Conservation (phyloP, 2,888 invertebrate genomes). For the Diarsia rubi region DNA sequence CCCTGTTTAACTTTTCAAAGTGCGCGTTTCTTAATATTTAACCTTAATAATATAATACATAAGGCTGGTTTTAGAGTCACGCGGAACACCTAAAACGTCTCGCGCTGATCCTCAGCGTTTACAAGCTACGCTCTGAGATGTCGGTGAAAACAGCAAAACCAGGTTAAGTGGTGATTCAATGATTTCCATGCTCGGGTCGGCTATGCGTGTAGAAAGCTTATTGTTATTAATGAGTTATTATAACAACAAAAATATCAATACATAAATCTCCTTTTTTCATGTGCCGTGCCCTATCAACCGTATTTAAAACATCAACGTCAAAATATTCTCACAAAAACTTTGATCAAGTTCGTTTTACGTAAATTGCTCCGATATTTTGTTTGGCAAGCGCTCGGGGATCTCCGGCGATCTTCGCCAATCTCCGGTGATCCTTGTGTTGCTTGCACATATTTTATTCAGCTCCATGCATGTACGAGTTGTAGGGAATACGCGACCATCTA, state of each 20-base stretch:
- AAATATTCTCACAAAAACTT: constrained; percentile 5
- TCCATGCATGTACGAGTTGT: constrained; percentile 49
- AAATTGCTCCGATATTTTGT: constrained; percentile 25
- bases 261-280: not conserved
- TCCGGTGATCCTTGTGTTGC: constrained; percentile 22
- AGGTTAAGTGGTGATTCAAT: too few species aligned
- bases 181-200: not conserved
- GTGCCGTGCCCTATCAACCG: not conserved
- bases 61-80: too few species aligned
- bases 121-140: too few species aligned
- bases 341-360: constrained; percentile 6
- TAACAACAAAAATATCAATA: not conserved
- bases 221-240: not conserved
- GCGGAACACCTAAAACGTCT: too few species aligned
- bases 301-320: constrained; percentile 5
- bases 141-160: too few species aligned
- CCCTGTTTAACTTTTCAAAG: not conserved
- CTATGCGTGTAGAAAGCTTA: not conserved
- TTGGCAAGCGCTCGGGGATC: constrained; percentile 7
- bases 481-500: constrained; percentile 24
- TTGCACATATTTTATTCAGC: constrained; percentile 56
- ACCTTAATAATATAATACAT: too few species aligned
- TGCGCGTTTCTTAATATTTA: not conserved
- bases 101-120: too few species aligned
- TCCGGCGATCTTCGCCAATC: constrained; percentile 26